Evolutionary conservation across 2,113 vertebrate species (phyloP), one percentile per base, ranked within the genome.

Genomic region (Pipa parva): DNA sequence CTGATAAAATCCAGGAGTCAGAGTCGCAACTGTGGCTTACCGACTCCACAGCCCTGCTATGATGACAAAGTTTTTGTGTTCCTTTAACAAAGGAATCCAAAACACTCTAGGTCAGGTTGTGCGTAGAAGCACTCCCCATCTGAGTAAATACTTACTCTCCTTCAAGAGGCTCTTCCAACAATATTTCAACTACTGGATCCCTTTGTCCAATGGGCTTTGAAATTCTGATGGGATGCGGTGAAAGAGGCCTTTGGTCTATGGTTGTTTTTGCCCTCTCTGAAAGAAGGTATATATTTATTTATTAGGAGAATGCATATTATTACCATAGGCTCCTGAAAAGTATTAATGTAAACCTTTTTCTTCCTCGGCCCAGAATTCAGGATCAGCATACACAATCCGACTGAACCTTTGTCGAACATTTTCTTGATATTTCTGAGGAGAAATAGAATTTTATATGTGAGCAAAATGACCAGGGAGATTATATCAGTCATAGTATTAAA

Each of bases 381-480:
- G 80, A 69, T 95, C 93, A 5, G 87, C 81, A 59, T 95, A 97
- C 2, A 79, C 74, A 20, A 97, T 88, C 51, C 79, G 89, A 26
- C 80, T 82, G 45, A 93, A 89, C 15, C 93, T 87, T 60, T 88
- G 90, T 51, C 93, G 90, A 72, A 99, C 89, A 13, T 73, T 84
- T 36, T 97, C 94, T 72, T 93, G 88, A 66, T 92, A 85, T 76
- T 63, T 92, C 95, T 99, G 81, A 13, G 21, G 46, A 39, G 9
- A 22, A 51, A 59, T 67, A 59, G 48, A 59, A 68, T 52, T 59
- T 54, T 21, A 71, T 9, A 31, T 27, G 20, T 3, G 28, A 49
- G 1, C 18, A 9, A 42, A 7, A 15, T 42, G 3, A n/a, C n/a
- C n/a, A n/a, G n/a, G n/a, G n/a, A n/a, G n/a, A n/a, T n/a, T n/a